Conservation (phyloP, 2,888 invertebrate genomes). For the Thera obeliscata region DNA sequence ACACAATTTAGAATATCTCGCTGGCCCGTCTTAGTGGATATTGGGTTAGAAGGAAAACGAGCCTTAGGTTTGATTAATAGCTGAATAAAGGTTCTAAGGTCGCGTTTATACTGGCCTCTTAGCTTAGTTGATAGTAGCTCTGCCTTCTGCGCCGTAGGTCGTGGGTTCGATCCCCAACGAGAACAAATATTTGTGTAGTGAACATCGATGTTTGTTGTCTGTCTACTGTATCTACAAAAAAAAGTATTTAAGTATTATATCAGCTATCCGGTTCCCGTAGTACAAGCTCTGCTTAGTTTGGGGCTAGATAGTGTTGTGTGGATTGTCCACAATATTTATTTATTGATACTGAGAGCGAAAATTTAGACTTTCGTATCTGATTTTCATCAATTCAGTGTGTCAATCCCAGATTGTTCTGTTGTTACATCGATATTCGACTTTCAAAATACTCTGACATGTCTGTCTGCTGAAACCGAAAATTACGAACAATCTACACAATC, state of each 20-base stretch:
- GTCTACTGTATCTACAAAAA: too few relatives aligned
- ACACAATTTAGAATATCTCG: background rate
- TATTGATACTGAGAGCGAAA: background rate
- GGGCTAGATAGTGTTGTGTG: too few relatives aligned
- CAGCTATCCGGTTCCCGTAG: too few relatives aligned
- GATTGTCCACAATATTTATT: too few relatives aligned
- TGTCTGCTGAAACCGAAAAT: background rate
- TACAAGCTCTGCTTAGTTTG: too few relatives aligned
- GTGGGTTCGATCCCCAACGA: too few relatives aligned
- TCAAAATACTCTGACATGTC: background rate
- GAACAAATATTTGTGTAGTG: too few relatives aligned
- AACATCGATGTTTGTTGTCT: too few relatives aligned
- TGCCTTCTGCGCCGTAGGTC: too few relatives aligned
- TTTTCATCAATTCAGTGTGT: conserved; percentile 9
- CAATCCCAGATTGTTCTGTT: conserved; percentile 1
- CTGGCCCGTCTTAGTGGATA: background rate
- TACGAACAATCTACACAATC: background rate
- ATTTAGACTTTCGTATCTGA: conserved; percentile 11
- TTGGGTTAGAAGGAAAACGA: background rate
- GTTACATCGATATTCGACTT: background rate
- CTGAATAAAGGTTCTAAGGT: conserved; percentile 7
- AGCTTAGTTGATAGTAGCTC: too few relatives aligned
- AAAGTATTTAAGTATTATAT: too few relatives aligned
- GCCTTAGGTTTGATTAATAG: conserved; percentile 9
- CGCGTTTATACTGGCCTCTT: background rate